A percentile compares a stretch with the other conserved stretches of the same genome.
Evolutionary conservation across 2,797 vertebrate species (phyloP).

Genomic region (Urocyon cinereoargenteus): DNA sequence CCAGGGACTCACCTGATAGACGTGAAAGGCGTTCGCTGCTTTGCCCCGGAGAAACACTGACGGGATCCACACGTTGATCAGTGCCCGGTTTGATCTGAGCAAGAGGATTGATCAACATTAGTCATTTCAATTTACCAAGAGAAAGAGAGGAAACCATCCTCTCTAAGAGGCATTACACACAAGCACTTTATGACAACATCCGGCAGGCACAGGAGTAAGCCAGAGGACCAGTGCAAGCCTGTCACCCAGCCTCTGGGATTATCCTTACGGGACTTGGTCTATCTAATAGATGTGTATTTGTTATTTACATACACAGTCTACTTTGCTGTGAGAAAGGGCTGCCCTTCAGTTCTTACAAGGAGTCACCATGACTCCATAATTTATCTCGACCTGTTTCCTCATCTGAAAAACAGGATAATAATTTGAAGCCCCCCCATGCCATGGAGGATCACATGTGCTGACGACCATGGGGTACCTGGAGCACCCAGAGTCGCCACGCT

Average conservation of each 20-base stretch:
- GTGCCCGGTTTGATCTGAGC: constrained; percentile 95
- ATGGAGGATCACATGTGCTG: fast-evolving
- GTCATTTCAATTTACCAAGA: constrained; percentile 2
- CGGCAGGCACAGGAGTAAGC: not conserved
- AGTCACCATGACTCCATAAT: not conserved
- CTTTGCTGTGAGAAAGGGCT: not conserved
- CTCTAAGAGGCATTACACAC: not conserved
- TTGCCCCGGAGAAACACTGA: constrained; percentile 98
- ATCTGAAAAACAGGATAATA: not conserved
- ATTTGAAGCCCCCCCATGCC: fast-evolving
- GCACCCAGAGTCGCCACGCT: no score
- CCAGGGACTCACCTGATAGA: constrained; percentile 94
- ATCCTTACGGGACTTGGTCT: not conserved
- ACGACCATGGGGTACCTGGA: not conserved
- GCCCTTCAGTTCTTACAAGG: not conserved
- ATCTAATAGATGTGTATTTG: not conserved
- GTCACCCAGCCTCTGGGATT: no score
- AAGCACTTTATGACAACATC: not conserved
- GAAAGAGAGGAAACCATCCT: not conserved
- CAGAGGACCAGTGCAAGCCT: not conserved
- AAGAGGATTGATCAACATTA: constrained; percentile 35
- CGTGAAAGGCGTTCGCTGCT: constrained; percentile 96
- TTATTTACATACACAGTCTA: not conserved
- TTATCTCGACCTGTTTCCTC: not conserved
- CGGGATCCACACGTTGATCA: constrained; percentile 99